Evolutionary conservation across 2,113 vertebrate species (phyloP).

Genomic region (Microtus pennsylvanicus): DNA sequence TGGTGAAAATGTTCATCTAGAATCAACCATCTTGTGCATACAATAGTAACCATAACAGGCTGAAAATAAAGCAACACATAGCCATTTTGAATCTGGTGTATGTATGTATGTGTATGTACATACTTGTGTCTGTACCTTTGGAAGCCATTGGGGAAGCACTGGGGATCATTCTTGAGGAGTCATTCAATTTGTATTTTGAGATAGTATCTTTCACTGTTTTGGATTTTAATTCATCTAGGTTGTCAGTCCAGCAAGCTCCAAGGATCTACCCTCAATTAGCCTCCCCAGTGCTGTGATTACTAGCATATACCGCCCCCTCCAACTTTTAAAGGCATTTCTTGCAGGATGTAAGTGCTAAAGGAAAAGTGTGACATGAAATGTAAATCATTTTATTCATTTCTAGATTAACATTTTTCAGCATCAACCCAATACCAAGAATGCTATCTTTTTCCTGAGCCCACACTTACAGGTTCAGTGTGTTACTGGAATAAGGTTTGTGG

Average conservation of each 20-base stretch:
- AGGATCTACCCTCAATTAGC: neutral
- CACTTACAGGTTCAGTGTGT: neutral
- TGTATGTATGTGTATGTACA: neutral
- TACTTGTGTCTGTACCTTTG: neutral
- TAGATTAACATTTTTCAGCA: neutral
- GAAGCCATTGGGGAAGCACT: neutral
- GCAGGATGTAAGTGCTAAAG: neutral
- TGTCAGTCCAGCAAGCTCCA: neutral
- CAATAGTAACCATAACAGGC: neutral
- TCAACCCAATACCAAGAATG: neutral
- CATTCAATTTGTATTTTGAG: neutral
- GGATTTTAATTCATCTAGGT: neutral
- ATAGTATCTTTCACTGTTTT: too few relatives aligned
- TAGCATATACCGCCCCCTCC: accelerated
- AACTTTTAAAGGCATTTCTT: neutral
- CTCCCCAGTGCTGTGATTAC: too few relatives aligned
- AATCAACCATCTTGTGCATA: neutral
- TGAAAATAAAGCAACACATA: neutral
- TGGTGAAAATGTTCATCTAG: neutral
- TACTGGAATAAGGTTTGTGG: neutral
- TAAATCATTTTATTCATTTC: neutral
- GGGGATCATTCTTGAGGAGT: neutral
- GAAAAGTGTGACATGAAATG: neutral
- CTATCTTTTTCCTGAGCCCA: neutral
- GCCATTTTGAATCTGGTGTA: neutral